phyloP scores from a whole-genome alignment of 2,888 invertebrate genomes.

The Orchesellides sinensis region DNA sequence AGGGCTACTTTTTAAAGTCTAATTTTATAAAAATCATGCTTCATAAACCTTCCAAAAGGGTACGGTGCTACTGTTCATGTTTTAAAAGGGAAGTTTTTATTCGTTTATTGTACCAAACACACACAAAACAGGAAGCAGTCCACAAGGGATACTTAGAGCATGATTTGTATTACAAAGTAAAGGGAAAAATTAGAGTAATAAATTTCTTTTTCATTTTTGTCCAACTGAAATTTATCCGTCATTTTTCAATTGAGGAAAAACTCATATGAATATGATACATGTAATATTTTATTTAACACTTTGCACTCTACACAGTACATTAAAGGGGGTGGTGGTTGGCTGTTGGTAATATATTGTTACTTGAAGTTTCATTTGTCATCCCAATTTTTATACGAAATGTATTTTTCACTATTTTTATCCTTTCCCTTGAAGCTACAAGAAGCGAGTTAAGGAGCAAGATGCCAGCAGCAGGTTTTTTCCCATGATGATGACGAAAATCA shows the following conservation, averaged over 20 bases:
- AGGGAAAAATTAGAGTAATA: conserved; percentile 40
- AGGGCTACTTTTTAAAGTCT: conserved; percentile 34
- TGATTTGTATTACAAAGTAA: conserved; percentile 30
- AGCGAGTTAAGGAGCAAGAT: neutral
- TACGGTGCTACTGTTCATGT: conserved; percentile 24
- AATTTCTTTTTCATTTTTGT: conserved; percentile 32
- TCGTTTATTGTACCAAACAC: too few species aligned
- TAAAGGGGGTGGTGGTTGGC: conserved; percentile 10
- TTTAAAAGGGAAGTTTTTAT: neutral
- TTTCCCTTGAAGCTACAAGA: conserved; percentile 4
- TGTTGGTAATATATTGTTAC: conserved; percentile 55
- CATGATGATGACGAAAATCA: conserved; percentile 45
- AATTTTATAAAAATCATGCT: conserved; percentile 1
- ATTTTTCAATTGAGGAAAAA: conserved; percentile 55
- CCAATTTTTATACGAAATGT: conserved; percentile 49
- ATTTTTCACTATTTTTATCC: conserved; percentile 47
- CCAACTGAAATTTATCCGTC: conserved; percentile 57
- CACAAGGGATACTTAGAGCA: conserved; percentile 1
- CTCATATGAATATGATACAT: conserved; percentile 13
- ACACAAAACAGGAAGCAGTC: conserved; percentile 44
- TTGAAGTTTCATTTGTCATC: conserved; percentile 65
- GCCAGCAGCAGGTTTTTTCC: conserved; percentile 61
- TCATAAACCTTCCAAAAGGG: neutral
- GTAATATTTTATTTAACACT: neutral
- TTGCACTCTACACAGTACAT: neutral